These are phyloP conservation scores for Macheiramphus alcinus DNA, from an alignment of 2,113 vertebrate genomes.

Conservation along the genomic window DNA sequence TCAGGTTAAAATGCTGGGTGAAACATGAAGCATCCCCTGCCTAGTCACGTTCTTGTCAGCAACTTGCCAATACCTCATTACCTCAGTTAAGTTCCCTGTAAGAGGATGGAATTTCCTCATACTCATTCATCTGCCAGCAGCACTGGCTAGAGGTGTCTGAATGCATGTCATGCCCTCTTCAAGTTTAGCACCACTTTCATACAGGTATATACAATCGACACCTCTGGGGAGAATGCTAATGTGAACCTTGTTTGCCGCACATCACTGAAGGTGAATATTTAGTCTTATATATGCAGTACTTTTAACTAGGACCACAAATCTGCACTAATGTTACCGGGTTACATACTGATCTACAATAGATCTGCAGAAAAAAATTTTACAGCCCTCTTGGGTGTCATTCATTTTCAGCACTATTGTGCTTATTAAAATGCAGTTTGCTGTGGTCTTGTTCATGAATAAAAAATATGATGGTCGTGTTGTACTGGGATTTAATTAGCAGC, in stretches of 20 bases:
- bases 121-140: neutral
- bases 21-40: neutral
- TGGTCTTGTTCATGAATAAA: slow-evolving; percentile 41
- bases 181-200: neutral
- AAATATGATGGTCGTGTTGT: neutral
- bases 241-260: neutral
- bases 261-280: neutral
- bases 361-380: neutral
- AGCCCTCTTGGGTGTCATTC: neutral
- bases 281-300: neutral
- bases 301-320: neutral
- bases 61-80: neutral
- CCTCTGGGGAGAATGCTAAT: neutral
- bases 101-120: neutral
- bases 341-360: neutral
- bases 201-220: neutral
- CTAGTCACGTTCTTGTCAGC: neutral
- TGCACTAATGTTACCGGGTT: neutral
- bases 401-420: slow-evolving; percentile 23
- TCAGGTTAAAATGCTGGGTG: neutral
- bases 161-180: neutral
- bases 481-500: slow-evolving; percentile 53
- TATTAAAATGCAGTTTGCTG: slow-evolving; percentile 59
- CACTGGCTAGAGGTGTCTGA: neutral
- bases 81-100: neutral